These are phyloP conservation scores for Lethrus apterus DNA, from an alignment of 1,140 invertebrate genomes.

Conservation along the genomic window DNA sequence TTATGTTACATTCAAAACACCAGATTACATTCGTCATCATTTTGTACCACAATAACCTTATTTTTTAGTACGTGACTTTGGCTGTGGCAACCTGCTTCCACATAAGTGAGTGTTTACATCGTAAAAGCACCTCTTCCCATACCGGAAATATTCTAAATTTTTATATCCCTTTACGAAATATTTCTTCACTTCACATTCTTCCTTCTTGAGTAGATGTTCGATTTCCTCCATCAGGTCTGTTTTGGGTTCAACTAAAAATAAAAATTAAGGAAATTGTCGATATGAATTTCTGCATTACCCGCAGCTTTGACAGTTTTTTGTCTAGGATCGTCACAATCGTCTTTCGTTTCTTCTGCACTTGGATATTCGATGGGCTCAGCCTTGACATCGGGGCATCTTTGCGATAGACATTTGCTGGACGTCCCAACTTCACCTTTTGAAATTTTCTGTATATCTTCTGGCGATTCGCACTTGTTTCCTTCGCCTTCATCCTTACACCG, in stretches of 20 bases:
- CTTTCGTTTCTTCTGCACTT: too few species aligned
- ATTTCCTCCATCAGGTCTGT: slow-evolving; percentile 4
- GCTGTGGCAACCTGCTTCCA: background rate
- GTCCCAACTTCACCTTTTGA: background rate
- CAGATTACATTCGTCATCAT: too few species aligned
- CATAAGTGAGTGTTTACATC: background rate
- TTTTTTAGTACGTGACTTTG: too few species aligned
- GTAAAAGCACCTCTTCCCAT: background rate
- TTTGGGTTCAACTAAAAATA: background rate
- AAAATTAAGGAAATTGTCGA: background rate
- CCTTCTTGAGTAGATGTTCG: background rate
- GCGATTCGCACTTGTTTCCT: background rate
- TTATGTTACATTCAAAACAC: too few species aligned
- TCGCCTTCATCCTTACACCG: too few species aligned
- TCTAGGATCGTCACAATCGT: background rate
- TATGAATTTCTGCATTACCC: background rate
- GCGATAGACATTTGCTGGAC: background rate
- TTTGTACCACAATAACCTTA: too few species aligned
- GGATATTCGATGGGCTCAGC: slow-evolving; percentile 1
- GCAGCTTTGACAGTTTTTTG: background rate
- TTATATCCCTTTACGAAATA: slow-evolving; percentile 3
- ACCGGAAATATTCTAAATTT: slow-evolving; percentile 9
- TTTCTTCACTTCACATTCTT: background rate
- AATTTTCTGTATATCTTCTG: background rate
- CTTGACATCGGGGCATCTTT: background rate